Evolutionary conservation across 2,113 vertebrate species (phyloP), one percentile per base, ranked within the genome.

Genomic region (Regulus satrapa): DNA sequence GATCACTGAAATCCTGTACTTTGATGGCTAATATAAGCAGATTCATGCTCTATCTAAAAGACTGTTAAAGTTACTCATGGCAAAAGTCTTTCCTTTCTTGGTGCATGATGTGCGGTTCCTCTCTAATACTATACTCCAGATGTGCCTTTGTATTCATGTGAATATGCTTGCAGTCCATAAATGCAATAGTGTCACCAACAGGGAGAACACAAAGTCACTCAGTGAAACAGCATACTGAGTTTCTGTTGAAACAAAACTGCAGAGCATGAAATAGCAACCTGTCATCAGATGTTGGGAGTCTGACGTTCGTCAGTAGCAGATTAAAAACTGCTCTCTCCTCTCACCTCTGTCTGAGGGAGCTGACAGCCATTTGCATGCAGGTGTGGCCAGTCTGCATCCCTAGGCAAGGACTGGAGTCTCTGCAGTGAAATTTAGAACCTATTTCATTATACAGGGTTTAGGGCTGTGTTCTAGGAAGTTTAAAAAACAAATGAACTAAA

Each of bases 191-290:
- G 95, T 88, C 61, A 80, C 58, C 72, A 84, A 84, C 14, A 29
- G 14, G 88, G 91, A 94, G 76, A 71, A 94, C 55, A 89, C 54
- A 6, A 95, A 97, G 14, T 78, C 74, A 82, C 62, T 88, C 92
- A 94, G 55, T 10, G 38, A 96, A 88, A 95, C 85, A 97, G 93
- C 88, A 96, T 67, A 95, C 63, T 49, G 79, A 89, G 91, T 92
- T 96, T 92, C 89, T 91, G 51, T 88, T 95, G 95, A 96, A 97
- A 97, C 92, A 96, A 72, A 97, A 97, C n/a, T 54, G 76, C 43
- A 90, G 92, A 96, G 94, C 61, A 7, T 98, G 97, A 97, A 97
- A 97, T 83, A 97, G 92, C 97, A 97, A 97, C 88, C 95, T 97
- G 97, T 78, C 96, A 93, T 93, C 94, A 81, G 86, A 85, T 72